phyloP scores from a whole-genome alignment of 2,797 vertebrate species.

The Sebastes itinus region DNA sequence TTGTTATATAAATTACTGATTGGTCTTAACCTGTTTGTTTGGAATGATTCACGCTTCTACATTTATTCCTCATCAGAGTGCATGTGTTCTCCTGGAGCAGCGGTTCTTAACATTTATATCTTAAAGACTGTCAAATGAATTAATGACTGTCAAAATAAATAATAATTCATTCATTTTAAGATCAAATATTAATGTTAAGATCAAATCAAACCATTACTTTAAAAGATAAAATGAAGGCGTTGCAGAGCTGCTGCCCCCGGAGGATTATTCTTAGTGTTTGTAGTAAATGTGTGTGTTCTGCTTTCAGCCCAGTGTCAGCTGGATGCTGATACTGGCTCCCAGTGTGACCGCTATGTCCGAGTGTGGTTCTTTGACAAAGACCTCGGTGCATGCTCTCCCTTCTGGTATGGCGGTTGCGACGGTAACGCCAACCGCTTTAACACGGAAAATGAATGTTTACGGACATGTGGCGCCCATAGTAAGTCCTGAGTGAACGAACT shows the following conservation, averaged over 20 bases:
- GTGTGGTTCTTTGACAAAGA: slow-evolving; percentile 77
- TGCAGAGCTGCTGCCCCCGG: background rate
- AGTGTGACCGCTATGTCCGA: slow-evolving; percentile 62
- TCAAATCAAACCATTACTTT: background rate
- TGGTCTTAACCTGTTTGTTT: background rate
- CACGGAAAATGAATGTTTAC: slow-evolving; percentile 78
- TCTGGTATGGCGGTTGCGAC: slow-evolving; percentile 82
- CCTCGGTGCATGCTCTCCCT: slow-evolving; percentile 72
- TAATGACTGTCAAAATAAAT: too few relatives aligned
- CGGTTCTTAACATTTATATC: background rate
- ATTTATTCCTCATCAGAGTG: too few relatives aligned
- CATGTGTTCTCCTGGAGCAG: background rate
- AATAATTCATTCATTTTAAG: background rate
- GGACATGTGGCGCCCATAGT: slow-evolving; percentile 67
- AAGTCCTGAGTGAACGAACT: slow-evolving; percentile 54
- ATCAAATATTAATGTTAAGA: background rate
- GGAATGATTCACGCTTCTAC: background rate
- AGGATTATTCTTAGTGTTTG: background rate
- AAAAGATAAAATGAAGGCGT: too few relatives aligned
- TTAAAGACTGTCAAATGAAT: too few relatives aligned
- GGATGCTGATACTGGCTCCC: slow-evolving; percentile 56
- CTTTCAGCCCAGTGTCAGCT: slow-evolving; percentile 79
- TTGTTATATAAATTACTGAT: background rate
- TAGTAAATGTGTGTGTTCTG: slow-evolving; percentile 69
- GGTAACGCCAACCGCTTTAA: slow-evolving; percentile 82